Evolutionary conservation across 2,113 vertebrate genomes (phyloP).

Genomic region (Phrynocephalus versicolor): DNA sequence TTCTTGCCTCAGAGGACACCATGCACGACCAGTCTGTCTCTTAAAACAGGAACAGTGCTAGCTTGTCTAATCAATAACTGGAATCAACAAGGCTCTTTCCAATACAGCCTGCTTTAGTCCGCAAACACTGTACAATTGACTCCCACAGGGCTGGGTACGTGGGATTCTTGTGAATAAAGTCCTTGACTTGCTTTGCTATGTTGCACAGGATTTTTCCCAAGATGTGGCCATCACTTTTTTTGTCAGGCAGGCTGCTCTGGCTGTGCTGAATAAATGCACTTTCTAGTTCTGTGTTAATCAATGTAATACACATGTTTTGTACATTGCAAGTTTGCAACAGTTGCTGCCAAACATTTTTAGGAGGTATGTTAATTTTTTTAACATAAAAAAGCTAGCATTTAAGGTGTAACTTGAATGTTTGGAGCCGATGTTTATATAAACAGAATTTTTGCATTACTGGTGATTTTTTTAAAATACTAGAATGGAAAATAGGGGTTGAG

Average conservation of each 20-base stretch:
- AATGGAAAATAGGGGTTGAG: constrained; percentile 15
- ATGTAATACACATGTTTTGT: constrained; percentile 41
- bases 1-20: background rate
- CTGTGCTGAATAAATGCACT: constrained; percentile 49
- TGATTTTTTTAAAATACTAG: constrained; percentile 27
- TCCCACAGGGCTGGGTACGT: background rate
- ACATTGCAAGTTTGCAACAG: constrained; percentile 15
- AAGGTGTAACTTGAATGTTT: constrained; percentile 47
- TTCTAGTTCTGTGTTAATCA: constrained; percentile 39
- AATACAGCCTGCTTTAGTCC: background rate
- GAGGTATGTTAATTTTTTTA: constrained; percentile 26
- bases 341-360: constrained; percentile 40
- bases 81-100: background rate
- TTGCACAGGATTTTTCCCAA: constrained; percentile 54
- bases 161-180: constrained; percentile 1
- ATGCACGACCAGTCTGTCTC: background rate
- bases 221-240: constrained; percentile 40
- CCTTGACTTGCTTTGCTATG: constrained; percentile 45
- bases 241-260: constrained; percentile 46
- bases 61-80: background rate
- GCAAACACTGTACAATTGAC: background rate
- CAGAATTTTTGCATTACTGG: constrained; percentile 54
- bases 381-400: constrained; percentile 19
- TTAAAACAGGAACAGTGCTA: background rate
- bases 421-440: constrained; percentile 39